Conservation (phyloP, 2,888 invertebrate species). For the Cosmorhoe ocellata region DNA sequence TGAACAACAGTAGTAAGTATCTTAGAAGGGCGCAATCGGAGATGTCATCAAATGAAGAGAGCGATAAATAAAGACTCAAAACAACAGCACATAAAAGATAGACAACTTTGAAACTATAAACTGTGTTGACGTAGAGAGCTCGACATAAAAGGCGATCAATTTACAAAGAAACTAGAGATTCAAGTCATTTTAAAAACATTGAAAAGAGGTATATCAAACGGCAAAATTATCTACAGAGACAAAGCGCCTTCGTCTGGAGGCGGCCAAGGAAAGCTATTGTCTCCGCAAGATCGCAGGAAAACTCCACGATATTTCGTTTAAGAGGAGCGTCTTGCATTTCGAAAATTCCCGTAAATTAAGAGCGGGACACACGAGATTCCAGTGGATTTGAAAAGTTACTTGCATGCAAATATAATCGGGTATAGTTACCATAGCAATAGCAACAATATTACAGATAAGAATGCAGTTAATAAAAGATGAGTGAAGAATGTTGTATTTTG, state of each 20-base stretch:
- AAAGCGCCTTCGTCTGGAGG: slow-evolving; percentile 34
- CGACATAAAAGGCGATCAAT: not conserved
- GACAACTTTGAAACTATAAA: slow-evolving; percentile 1
- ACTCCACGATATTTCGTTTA: slow-evolving; percentile 40
- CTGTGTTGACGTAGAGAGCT: not conserved
- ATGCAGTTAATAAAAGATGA: no score
- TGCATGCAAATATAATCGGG: no score
- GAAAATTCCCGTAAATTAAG: slow-evolving; percentile 9
- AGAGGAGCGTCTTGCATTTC: slow-evolving; percentile 35
- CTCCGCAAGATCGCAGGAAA: slow-evolving; percentile 26
- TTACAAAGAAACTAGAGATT: slow-evolving; percentile 21
- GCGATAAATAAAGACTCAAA: slow-evolving; percentile 7
- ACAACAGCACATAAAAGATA: not conserved
- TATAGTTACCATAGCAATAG: no score
- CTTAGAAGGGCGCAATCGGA: slow-evolving; percentile 8
- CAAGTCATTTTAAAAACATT: slow-evolving; percentile 32
- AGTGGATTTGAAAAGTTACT: no score
- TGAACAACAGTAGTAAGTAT: slow-evolving; percentile 1
- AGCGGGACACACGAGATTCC: not conserved
- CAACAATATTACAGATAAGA: no score
- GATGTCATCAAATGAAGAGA: slow-evolving; percentile 3
- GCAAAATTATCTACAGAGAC: slow-evolving; percentile 39
- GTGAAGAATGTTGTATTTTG: no score
- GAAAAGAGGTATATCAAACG: slow-evolving; percentile 40
- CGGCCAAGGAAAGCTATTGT: slow-evolving; percentile 22